phyloP scores from a whole-genome alignment of 2,888 invertebrate species.

The Bembecia ichneumoniformis region DNA sequence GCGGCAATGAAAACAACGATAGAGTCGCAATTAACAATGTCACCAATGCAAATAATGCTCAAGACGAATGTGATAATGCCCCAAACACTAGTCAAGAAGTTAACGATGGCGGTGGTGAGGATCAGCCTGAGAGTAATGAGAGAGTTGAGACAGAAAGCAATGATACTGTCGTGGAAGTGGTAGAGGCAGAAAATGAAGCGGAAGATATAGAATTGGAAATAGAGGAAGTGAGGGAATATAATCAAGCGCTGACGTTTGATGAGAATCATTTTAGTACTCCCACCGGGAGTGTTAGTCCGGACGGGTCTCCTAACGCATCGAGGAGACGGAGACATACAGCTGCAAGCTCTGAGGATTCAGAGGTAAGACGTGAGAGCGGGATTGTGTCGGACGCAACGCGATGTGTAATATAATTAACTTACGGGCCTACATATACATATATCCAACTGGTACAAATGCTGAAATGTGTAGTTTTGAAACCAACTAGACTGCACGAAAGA shows the following conservation, averaged over 20 bases:
- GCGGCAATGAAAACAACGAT: constrained; percentile 49
- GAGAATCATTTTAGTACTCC: constrained; percentile 70
- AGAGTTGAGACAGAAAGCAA: constrained; percentile 7
- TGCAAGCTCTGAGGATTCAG: constrained; percentile 55
- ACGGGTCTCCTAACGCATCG: constrained; percentile 24
- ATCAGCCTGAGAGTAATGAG: not conserved
- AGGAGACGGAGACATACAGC: constrained; percentile 34
- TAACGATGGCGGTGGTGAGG: constrained; percentile 4
- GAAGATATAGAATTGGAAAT: constrained; percentile 8
- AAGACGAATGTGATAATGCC: constrained; percentile 26
- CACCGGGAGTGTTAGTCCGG: constrained; percentile 42
- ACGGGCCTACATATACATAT: too few relatives aligned
- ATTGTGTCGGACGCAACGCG: constrained; percentile 20
- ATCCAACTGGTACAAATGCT: too few relatives aligned
- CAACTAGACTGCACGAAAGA: too few relatives aligned
- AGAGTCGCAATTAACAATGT: constrained; percentile 6
- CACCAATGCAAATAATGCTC: constrained; percentile 21
- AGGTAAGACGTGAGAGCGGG: constrained; percentile 49
- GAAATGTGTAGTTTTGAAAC: too few relatives aligned
- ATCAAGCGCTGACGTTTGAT: constrained; percentile 51
- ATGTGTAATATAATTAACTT: constrained; percentile 1
- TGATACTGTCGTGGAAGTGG: not conserved
- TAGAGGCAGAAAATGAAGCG: constrained; percentile 13
- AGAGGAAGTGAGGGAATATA: constrained; percentile 11
- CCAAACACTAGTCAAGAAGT: constrained; percentile 35